Percentiles rank a stretch among this genome's conserved stretches.
phyloP scores from a whole-genome alignment of 1,140 invertebrate genomes.

The Magallana ariakensis region DNA sequence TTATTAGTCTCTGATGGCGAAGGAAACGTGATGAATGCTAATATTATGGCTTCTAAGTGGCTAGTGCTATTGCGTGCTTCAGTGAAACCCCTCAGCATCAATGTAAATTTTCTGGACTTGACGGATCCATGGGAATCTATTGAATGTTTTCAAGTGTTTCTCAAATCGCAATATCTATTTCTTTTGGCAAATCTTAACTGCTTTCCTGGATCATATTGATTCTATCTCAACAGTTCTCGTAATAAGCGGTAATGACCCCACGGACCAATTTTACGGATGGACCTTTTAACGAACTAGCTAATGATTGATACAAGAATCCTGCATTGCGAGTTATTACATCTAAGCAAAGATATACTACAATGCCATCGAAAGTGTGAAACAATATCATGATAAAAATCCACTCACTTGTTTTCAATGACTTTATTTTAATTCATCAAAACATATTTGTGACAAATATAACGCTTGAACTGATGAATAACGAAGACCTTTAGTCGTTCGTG shows the following conservation, averaged over 20 bases:
- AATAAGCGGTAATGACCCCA: neutral
- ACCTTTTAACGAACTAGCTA: neutral
- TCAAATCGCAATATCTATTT: conserved; percentile 32
- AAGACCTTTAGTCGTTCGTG: too few relatives aligned
- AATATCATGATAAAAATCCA: too few relatives aligned
- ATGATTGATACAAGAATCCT: neutral
- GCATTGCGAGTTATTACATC: neutral
- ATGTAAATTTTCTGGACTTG: conserved; percentile 31
- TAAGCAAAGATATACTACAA: neutral
- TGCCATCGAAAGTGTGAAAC: too few relatives aligned
- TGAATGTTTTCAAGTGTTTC: conserved; percentile 36
- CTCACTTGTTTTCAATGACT: too few relatives aligned
- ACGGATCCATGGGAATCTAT: conserved; percentile 25
- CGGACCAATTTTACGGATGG: neutral
- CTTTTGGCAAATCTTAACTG: conserved; percentile 27
- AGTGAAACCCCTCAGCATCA: conserved; percentile 19
- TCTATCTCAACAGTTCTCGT: neutral
- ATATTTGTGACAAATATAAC: too few relatives aligned
- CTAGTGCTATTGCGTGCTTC: conserved; percentile 29
- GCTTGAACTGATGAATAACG: too few relatives aligned
- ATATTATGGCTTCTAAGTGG: conserved; percentile 36
- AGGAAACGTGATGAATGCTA: conserved; percentile 27
- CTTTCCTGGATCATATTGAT: conserved; percentile 30
- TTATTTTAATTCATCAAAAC: too few relatives aligned
- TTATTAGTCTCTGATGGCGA: conserved; percentile 36